Conservation (phyloP, 2,888 invertebrate genomes). For the Aplocera efformata region DNA sequence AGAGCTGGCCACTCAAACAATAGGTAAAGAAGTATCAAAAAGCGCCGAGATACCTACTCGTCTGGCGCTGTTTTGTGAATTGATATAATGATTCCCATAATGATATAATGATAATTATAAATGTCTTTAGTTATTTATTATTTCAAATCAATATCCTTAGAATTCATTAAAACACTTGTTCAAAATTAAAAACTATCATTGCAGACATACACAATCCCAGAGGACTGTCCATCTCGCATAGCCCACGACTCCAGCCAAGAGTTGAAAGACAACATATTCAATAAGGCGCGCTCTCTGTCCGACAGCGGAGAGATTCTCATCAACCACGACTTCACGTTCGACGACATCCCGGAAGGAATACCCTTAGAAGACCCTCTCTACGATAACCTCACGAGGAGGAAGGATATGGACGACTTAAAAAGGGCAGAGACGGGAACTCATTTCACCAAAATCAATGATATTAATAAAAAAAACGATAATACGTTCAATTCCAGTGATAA, state of each 20-base stretch:
- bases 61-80: too few species aligned
- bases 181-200: constrained; percentile 7
- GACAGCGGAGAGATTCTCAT: constrained; percentile 58
- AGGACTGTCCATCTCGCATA: constrained; percentile 62
- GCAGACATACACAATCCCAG: constrained; percentile 69
- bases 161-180: too few species aligned
- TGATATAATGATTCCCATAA: too few species aligned
- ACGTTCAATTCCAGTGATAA: background rate
- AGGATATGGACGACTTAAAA: constrained; percentile 24
- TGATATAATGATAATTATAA: too few species aligned
- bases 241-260: constrained; percentile 48
- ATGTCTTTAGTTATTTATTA: too few species aligned
- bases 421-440: background rate
- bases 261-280: constrained; percentile 57
- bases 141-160: too few species aligned
- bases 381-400: constrained; percentile 48
- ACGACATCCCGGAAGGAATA: constrained; percentile 66
- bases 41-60: too few species aligned
- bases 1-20: too few species aligned
- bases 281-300: constrained; percentile 50
- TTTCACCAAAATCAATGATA: background rate
- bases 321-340: constrained; percentile 57
- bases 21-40: too few species aligned
- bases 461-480: background rate
- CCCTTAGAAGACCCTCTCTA: constrained; percentile 66